Evolutionary conservation across 2,797 vertebrate genomes (phyloP).

Genomic region (Pangasius krempfi): DNA sequence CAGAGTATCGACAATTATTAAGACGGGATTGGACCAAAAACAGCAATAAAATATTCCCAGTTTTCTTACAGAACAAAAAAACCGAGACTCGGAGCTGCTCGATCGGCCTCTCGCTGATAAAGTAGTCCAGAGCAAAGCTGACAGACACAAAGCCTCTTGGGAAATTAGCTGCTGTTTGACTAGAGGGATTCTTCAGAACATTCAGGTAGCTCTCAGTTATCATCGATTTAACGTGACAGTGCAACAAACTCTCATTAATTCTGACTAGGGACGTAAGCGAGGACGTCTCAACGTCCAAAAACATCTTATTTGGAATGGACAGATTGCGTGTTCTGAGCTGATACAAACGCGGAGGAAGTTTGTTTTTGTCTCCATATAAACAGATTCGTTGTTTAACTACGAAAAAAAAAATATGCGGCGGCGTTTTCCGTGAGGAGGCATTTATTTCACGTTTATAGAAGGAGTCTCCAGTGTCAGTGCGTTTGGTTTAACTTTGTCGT

Average conservation of each 20-base stretch:
- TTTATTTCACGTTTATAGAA: background rate
- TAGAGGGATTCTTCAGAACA: background rate
- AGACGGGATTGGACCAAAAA: background rate
- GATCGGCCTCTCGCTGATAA: background rate
- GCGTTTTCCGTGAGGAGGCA: no score
- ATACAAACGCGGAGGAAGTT: background rate
- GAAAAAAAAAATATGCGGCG: no score
- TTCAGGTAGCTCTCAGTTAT: background rate
- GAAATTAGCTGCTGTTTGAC: constrained; percentile 22
- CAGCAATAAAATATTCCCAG: background rate
- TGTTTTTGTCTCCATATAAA: background rate
- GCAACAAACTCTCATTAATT: background rate
- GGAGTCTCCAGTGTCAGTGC: background rate
- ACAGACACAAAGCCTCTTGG: constrained; percentile 28
- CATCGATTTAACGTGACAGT: background rate
- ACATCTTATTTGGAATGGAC: no score
- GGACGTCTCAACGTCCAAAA: no score
- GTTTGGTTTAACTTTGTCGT: background rate
- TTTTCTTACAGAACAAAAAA: background rate
- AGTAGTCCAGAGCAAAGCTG: background rate
- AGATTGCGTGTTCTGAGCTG: background rate
- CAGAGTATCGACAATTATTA: background rate
- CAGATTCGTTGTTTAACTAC: background rate
- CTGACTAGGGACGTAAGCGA: background rate
- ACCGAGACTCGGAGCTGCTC: background rate